Conservation (phyloP, 1,140 invertebrate species). For the Monomorium pharaonis region DNA sequence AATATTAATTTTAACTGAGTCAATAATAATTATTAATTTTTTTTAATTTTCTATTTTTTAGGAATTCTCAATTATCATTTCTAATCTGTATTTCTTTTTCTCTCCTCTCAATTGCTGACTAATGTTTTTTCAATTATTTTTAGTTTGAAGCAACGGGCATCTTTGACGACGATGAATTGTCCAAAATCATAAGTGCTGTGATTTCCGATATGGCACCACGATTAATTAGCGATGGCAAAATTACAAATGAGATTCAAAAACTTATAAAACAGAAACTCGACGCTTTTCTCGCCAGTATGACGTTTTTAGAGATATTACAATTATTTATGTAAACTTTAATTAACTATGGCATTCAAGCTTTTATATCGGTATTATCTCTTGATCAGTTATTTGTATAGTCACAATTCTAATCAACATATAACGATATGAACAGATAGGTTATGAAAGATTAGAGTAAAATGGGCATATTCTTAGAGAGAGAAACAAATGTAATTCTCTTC, state of each 20-base stretch:
- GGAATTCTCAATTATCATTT: background rate
- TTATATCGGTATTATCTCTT: background rate
- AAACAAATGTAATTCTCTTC: background rate
- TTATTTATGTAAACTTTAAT: background rate
- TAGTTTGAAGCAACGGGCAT: constrained; percentile 67
- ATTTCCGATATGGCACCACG: constrained; percentile 63
- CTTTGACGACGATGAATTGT: constrained; percentile 55
- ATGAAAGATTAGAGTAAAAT: background rate
- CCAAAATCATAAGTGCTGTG: constrained; percentile 37
- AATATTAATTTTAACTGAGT: background rate
- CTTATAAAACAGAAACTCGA: background rate
- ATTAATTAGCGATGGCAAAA: constrained; percentile 12
- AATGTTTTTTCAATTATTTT: background rate
- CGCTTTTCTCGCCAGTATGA: background rate
- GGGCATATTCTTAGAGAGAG: background rate
- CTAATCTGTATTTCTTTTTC: background rate
- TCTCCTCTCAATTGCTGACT: background rate
- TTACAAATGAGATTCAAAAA: background rate
- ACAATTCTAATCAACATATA: background rate
- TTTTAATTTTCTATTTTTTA: background rate
- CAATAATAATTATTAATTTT: no score
- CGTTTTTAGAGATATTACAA: background rate
- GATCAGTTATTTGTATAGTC: background rate
- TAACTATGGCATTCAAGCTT: background rate
- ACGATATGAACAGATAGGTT: background rate